Conservation (phyloP, 2,113 vertebrate species). For the Struthidea cinerea region DNA sequence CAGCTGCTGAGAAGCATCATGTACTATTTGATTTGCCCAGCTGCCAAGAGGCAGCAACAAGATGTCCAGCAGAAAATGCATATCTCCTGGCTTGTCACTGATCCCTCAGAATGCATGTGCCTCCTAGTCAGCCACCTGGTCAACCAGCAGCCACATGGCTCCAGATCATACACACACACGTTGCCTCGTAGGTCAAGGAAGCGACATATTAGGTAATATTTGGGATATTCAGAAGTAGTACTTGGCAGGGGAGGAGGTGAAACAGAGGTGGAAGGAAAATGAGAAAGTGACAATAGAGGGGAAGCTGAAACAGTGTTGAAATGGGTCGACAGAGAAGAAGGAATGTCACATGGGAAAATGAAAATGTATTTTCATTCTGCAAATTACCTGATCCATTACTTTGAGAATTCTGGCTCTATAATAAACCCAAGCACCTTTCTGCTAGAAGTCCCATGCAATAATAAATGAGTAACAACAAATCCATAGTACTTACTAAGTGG, state of each 20-base stretch:
- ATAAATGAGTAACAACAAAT: neutral
- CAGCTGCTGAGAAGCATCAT: constrained; percentile 61
- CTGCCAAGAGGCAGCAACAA: constrained; percentile 57
- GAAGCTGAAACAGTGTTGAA: neutral
- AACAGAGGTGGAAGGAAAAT: neutral
- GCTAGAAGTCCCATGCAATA: neutral
- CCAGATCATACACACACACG: neutral
- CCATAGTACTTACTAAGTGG: neutral
- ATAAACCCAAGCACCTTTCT: neutral
- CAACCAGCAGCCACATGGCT: neutral
- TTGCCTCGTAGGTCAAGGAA: neutral
- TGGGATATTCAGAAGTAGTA: neutral
- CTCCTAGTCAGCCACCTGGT: constrained; percentile 11
- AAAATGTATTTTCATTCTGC: neutral
- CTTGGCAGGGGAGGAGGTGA: neutral
- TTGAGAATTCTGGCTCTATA: neutral
- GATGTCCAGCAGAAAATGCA: constrained; percentile 33
- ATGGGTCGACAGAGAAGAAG: neutral
- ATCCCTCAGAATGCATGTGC: neutral
- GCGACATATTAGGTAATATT: neutral
- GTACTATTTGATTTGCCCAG: constrained; percentile 59
- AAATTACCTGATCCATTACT: neutral
- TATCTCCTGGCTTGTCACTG: constrained; percentile 27
- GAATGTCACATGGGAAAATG: neutral
- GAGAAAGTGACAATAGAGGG: neutral